Evolutionary conservation across 2,888 invertebrate species (phyloP), one percentile per base, ranked within the genome.

Genomic region (Ochlodes sylvanus): DNA sequence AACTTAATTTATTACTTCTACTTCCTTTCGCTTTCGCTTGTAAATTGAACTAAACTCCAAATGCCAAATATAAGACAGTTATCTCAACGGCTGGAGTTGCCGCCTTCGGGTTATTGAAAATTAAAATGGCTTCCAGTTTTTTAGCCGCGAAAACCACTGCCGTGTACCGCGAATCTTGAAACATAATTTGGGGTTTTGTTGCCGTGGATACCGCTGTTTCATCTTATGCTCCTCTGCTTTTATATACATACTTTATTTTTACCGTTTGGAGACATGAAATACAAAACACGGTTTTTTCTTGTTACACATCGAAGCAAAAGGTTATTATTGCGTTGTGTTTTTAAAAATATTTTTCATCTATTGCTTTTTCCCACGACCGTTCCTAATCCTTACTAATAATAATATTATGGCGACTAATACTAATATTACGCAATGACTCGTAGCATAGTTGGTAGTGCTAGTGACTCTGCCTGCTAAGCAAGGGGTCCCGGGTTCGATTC

Each of bases 21-120:
- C 10, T 38, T 27, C 10, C 3, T 12, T 1, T 42, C 58, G 58
- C 38, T 12, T 14, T 57, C 64, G 21, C 57, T 57, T 50, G 2
- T 34, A 34, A 61, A 42, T 60, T 54, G 14, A 14, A 5, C 44
- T 58, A 50, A 17, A 78, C 79, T 72, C n/a, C 68, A 74, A 80
- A 83, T 83, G 78, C 80, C 80, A 87, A 63, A 67, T 79, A 85
- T 85, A 86, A 81, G 80, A 81, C 81, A 78, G 84, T 73, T 62
- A 87, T 84, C 80, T 79, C 81, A 79, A 85, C 78, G 82, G 80
- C 79, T 81, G 79, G 67, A 82, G 85, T 88, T 83, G 84, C 75
- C 80, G 87, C 89, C 91, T 88, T 80, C 78, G 73, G 91, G 88
- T 88, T 84, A 90, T 88, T 84, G 86, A 84, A 91, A 90, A 92